Conservation (phyloP, 2,797 vertebrate genomes). For the Cyclopterus lumpus region DNA sequence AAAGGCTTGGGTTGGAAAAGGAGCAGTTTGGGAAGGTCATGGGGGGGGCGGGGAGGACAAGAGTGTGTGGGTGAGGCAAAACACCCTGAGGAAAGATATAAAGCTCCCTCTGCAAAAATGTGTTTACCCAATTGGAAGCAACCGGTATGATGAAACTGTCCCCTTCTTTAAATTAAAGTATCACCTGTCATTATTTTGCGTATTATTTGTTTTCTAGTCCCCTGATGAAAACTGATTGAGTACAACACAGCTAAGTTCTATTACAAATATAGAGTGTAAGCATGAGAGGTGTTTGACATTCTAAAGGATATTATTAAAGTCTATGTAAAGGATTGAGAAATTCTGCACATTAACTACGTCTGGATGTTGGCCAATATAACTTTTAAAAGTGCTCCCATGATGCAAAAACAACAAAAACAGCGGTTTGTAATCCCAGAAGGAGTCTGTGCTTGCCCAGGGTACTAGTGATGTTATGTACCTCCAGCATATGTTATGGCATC, state of each 20-base stretch:
- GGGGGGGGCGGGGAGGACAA: conserved; percentile 7
- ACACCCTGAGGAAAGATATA: conserved; percentile 32
- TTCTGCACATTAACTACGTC: not conserved
- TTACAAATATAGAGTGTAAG: conserved; percentile 10
- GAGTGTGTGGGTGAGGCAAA: conserved; percentile 35
- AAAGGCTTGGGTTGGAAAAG: conserved; percentile 44
- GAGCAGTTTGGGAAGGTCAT: conserved; percentile 18
- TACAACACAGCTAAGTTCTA: conserved; percentile 13
- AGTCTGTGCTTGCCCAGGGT: conserved; percentile 24
- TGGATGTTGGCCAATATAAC: conserved; percentile 11
- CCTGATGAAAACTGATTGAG: conserved; percentile 17
- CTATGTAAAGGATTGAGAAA: not conserved
- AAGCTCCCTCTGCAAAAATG: conserved; percentile 41
- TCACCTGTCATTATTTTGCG: conserved; percentile 45
- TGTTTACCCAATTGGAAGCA: conserved; percentile 49
- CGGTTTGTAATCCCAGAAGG: conserved; percentile 25
- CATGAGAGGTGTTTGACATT: conserved; percentile 7
- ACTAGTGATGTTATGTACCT: conserved; percentile 29
- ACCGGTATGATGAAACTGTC: conserved; percentile 5
- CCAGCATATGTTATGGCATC: conserved; percentile 47
- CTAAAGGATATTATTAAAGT: not conserved
- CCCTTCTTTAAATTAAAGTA: conserved; percentile 46
- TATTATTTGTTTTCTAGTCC: conserved; percentile 16
- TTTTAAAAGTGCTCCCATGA: conserved; percentile 1
- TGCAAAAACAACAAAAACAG: conserved; percentile 18